These are phyloP conservation scores for Lasioglossum morio DNA, from an alignment of 2,888 invertebrate species.

Conservation along the genomic window DNA sequence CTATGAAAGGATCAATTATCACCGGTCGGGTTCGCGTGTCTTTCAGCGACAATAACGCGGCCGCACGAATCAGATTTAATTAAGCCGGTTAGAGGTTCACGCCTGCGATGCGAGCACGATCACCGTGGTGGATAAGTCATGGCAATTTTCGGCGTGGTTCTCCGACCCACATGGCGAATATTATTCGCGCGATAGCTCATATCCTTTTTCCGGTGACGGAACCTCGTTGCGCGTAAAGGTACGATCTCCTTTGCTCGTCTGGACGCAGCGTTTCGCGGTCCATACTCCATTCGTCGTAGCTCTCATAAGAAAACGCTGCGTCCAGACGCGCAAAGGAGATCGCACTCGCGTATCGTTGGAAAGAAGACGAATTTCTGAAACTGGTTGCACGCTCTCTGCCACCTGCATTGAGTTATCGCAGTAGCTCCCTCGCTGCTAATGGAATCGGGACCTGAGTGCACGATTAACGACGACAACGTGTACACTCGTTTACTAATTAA, in stretches of 20 bases:
- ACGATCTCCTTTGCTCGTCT: too few species aligned
- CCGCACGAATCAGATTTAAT: conserved; percentile 31
- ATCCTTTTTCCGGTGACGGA: conserved; percentile 62
- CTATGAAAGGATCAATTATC: conserved; percentile 55
- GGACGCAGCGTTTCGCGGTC: too few species aligned
- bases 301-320: too few species aligned
- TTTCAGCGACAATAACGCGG: conserved; percentile 32
- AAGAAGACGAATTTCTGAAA: conserved; percentile 51
- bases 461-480: background rate
- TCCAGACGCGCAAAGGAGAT: too few species aligned
- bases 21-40: conserved; percentile 31
- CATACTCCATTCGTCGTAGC: too few species aligned
- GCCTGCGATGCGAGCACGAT: conserved; percentile 30
- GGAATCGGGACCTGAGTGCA: conserved; percentile 24
- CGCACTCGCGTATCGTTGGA: conserved; percentile 49
- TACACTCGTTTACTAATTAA: conserved; percentile 41
- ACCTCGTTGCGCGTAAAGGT: conserved; percentile 13
- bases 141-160: conserved; percentile 32
- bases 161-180: conserved; percentile 45
- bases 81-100: conserved; percentile 40
- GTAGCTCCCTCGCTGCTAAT: conserved; percentile 12
- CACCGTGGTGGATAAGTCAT: conserved; percentile 22
- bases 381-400: conserved; percentile 8
- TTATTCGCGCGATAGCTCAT: conserved; percentile 43
- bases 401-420: conserved; percentile 23